Evolutionary conservation across 2,888 invertebrate species (phyloP).

Genomic region (Trachelus stipa): DNA sequence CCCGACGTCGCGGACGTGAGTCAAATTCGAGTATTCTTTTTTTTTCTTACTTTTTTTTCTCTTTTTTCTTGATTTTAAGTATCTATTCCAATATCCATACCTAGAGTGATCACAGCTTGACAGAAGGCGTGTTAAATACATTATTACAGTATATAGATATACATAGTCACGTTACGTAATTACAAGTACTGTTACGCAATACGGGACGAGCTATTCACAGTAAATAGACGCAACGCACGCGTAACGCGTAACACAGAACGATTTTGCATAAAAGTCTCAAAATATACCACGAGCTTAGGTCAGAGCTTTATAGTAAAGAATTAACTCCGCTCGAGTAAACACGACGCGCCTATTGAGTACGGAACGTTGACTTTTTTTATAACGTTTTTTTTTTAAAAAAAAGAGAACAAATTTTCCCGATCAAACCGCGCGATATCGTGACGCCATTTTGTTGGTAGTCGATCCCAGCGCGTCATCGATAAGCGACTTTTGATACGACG

Average conservation of each 20-base stretch:
- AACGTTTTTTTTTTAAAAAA: neutral
- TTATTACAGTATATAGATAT: constrained; percentile 32
- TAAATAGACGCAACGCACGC: constrained; percentile 12
- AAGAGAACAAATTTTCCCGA: neutral
- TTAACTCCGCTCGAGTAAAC: neutral
- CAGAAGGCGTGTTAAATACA: constrained; percentile 60
- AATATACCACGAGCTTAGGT: constrained; percentile 5
- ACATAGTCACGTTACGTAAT: constrained; percentile 34
- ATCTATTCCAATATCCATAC: constrained; percentile 41
- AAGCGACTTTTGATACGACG: neutral
- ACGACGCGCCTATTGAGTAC: neutral
- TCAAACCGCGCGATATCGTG: neutral
- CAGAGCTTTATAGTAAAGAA: neutral
- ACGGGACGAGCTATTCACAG: constrained; percentile 25
- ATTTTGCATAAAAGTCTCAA: constrained; percentile 5
- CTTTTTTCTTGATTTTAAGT: neutral
- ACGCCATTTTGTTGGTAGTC: neutral
- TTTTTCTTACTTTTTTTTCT: neutral
- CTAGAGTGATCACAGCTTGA: constrained; percentile 62
- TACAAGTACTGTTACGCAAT: constrained; percentile 27
- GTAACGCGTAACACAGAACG: neutral
- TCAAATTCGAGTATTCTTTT: neutral
- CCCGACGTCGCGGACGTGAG: neutral
- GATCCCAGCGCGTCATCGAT: neutral
- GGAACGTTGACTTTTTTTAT: neutral